Evolutionary conservation across 1,140 invertebrate species (phyloP), one percentile per base, ranked within the genome.

Genomic region (Drosophila pallidifrons): DNA sequence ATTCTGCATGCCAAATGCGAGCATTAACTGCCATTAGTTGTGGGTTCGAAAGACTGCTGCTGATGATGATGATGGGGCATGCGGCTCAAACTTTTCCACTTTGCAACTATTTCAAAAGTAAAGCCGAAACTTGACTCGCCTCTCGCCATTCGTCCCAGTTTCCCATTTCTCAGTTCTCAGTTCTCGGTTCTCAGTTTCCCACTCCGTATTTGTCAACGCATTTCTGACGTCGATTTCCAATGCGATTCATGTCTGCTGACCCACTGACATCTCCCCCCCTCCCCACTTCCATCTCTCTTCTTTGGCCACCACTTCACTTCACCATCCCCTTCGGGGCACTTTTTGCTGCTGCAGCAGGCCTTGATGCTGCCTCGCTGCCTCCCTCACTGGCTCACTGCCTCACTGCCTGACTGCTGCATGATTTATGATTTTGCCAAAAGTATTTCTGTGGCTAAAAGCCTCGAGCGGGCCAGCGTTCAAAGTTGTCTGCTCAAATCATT

Each of bases 71-170:
- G 68, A 30, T 66, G 35, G 49, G 57, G 57, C 58, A 67, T 75
- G 73, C 75, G 72, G 81, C 75, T 70, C 75, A 85, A 89, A 89
- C 81, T 89, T 89, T 89, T 89, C 85, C 85, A 89, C 85, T 89
- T 89, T 89, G 86, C 81, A 89, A 89, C 85, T 89, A 89, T 89
- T 89, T 89, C 86, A 85, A 89, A 89, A 89, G 85, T 89, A 80
- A 81, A 89, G 69, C 85, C 85, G 78, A 85, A 89, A 85, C 85
- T 88, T 88, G 81, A 58, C 8, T n/a, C 25, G 20, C 13, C 30
- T 35, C 11, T 20, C 8, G 32, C 8, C 32, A 1, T 20, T 25
- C n/a, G 3, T 43, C 49, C 66, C 20, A 38, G 35, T 10, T 38
- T 10, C 35, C 35, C 35, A 38, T 32, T 54, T 49, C 54, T 52